A percentile compares a stretch with the other conserved stretches of the same genome.
These are phyloP conservation scores for Autographa gamma DNA, from an alignment of 2,888 invertebrate species.

Conservation along the genomic window DNA sequence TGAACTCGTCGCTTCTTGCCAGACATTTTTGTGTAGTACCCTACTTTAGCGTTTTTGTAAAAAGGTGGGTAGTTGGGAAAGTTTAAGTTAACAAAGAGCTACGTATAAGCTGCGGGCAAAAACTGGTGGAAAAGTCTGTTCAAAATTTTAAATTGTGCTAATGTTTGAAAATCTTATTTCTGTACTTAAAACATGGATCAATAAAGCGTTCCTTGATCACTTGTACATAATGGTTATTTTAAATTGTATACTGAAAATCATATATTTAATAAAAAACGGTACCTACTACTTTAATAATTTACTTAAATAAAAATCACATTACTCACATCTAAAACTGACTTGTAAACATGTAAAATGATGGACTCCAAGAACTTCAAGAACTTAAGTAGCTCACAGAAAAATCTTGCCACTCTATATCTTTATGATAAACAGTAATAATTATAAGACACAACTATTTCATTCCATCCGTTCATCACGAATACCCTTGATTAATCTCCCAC, in stretches of 20 bases:
- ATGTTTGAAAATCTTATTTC: no score
- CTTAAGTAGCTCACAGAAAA: no score
- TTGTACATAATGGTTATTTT: no score
- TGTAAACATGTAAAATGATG: no score
- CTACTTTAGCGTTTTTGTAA: constrained; percentile 14
- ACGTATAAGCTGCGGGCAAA: not conserved
- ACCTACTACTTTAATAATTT: no score
- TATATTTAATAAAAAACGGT: no score
- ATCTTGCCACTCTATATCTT: not conserved
- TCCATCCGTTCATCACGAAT: not conserved
- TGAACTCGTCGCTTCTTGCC: constrained; percentile 14
- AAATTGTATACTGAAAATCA: no score
- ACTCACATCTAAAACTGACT: no score
- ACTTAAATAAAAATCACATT: no score
- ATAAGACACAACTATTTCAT: not conserved
- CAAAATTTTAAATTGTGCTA: not conserved
- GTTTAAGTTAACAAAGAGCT: constrained; percentile 8
- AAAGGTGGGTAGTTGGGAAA: constrained; percentile 6
- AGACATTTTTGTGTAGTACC: constrained; percentile 26
- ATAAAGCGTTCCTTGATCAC: no score
- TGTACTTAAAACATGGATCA: no score
- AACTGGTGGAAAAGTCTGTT: constrained; percentile 8
- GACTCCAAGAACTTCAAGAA: no score
- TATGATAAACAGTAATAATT: not conserved
- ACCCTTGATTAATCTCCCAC: constrained; percentile 39